Conservation (phyloP, 2,888 invertebrate genomes). For the Scaptomyza caliginosa region DNA sequence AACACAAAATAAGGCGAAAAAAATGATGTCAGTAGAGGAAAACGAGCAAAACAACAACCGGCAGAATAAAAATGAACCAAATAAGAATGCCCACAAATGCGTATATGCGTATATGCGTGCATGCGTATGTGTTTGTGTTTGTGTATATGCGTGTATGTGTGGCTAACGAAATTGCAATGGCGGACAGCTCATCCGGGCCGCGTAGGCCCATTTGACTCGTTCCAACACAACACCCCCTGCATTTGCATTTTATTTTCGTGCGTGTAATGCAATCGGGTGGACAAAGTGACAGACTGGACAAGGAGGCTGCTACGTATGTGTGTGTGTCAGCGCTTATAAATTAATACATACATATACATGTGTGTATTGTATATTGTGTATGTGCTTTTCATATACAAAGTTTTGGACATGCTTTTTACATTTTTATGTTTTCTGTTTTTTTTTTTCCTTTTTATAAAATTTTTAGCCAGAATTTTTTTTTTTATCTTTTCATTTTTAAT, state of each 20-base stretch:
- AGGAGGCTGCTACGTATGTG: not conserved
- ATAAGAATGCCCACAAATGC: conserved; percentile 33
- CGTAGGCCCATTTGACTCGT: not conserved
- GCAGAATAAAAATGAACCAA: conserved; percentile 63
- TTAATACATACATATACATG: not conserved
- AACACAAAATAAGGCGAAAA: conserved; percentile 57
- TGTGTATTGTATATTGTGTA: not conserved
- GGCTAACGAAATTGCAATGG: conserved; percentile 78
- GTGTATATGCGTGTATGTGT: conserved; percentile 32
- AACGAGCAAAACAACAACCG: conserved; percentile 69
- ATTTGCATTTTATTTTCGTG: conserved; percentile 79
- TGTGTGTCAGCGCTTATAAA: not conserved
- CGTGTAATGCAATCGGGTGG: conserved; percentile 67
- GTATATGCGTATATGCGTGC: conserved; percentile 18
- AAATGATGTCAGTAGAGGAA: conserved; percentile 79
- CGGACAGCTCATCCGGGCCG: conserved; percentile 58
- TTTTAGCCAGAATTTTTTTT: not conserved
- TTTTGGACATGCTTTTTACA: conserved; percentile 50
- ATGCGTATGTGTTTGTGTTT: conserved; percentile 7
- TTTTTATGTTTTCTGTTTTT: conserved; percentile 27
- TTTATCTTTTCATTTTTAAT: conserved; percentile 14
- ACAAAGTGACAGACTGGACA: conserved; percentile 15
- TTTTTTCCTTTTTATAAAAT: conserved; percentile 13
- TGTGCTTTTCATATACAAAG: conserved; percentile 21
- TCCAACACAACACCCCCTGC: conserved; percentile 24